These are phyloP conservation scores for Plotosus lineatus DNA, from an alignment of 2,113 vertebrate species.

Conservation along the genomic window DNA sequence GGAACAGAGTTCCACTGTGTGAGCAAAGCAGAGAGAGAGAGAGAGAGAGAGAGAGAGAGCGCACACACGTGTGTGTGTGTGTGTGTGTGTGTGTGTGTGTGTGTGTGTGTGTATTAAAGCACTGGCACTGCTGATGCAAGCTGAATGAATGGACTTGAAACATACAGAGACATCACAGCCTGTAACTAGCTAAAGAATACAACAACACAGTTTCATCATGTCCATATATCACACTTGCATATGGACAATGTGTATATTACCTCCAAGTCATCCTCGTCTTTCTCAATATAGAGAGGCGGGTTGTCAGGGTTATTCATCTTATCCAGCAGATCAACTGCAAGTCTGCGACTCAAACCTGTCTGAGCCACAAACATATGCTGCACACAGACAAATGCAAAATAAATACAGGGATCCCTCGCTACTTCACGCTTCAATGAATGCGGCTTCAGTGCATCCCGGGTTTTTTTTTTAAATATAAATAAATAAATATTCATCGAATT, in stretches of 20 bases:
- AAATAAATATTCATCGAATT: too few relatives aligned
- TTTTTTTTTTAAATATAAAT: too few relatives aligned
- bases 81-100: neutral
- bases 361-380: conserved; percentile 89
- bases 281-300: conserved; percentile 84
- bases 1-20: neutral
- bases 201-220: conserved; percentile 4
- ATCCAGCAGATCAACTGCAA: conserved; percentile 91
- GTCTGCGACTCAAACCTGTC: conserved; percentile 81
- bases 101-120: neutral
- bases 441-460: too few relatives aligned
- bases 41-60: too few relatives aligned
- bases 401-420: too few relatives aligned
- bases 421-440: too few relatives aligned
- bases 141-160: neutral
- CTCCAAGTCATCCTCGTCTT: conserved; percentile 93
- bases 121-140: neutral
- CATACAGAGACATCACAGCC: neutral
- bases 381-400: conserved; percentile 9
- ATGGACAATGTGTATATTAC: conserved; percentile 62
- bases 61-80: too few relatives aligned
- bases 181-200: conserved; percentile 42
- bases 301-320: conserved; percentile 94
- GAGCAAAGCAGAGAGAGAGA: neutral
- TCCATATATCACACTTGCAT: neutral